Evolutionary conservation across 1,140 invertebrate species (phyloP), one percentile per base, ranked within the genome.

Genomic region (Drosophila burlai): DNA sequence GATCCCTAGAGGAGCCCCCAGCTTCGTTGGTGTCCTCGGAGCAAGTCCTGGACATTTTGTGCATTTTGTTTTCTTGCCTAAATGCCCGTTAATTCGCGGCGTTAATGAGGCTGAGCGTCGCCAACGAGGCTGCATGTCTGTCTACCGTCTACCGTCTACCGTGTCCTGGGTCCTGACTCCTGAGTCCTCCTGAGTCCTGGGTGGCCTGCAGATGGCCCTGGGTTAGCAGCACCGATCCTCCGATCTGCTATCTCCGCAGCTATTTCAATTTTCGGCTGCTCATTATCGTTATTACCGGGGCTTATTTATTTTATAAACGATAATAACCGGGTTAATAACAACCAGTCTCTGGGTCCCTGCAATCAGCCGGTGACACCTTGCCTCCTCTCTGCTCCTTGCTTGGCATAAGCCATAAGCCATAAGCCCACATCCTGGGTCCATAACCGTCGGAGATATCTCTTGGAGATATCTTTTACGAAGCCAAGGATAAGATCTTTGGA

Each of bases 71-170:
- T 65, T 38, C 58, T 18, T 18, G 52, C 50, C 83, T 86, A 87
- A 86, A 86, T 89, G 84, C 64, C 82, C 76, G 67, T 86, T 87
- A 87, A 86, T 86, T 80, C 76, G 40, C 45, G 67, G 83, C 83
- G 80, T 86, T 86, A 86, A 86, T 86, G 83, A 87, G 80, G 83
- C 59, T 43, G 45, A 79, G 78, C 68, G 69, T 49, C 66, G 60
- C 73, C 55, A 62, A 71, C 60, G 42, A 54, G 66, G 49, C 47
- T 50, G 31, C 31, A 7, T 49, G 34, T 38, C 42, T 18, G 16
- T 38, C 4, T 26, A 26, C 26, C 26, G 26, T 38, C 4, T 26
- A 26, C 26, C 26, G 26, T 38, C 6, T 69, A n/a, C 63, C 10
- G 21, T 16, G 61, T 63, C 46, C 50, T n/a, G n/a, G 18, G 6